Evolutionary conservation across 2,113 vertebrate species (phyloP).

Genomic region (Cyanoderma ruficeps): DNA sequence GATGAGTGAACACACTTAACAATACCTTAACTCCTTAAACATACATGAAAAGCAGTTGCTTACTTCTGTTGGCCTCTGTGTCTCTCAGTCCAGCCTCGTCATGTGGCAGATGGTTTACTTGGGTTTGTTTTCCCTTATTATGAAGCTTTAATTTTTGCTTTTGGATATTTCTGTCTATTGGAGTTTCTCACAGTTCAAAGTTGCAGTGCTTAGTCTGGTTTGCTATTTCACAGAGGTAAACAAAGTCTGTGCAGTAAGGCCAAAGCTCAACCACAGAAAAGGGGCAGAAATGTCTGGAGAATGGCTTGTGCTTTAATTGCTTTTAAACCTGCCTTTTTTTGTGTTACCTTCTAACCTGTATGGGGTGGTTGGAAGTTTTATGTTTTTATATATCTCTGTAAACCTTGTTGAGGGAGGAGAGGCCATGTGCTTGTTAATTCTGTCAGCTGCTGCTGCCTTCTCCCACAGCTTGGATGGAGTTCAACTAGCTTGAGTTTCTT

Average conservation of each 20-base stretch:
- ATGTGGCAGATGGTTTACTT: background rate
- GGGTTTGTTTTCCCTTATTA: background rate
- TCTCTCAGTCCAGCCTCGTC: background rate
- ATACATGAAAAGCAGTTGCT: background rate
- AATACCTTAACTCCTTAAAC: background rate
- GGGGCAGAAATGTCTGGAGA: background rate
- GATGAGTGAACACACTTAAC: background rate
- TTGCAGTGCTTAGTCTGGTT: background rate
- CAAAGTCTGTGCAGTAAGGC: background rate
- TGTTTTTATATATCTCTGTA: background rate
- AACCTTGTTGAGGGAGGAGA: background rate
- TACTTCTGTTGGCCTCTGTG: background rate
- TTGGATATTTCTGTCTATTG: background rate
- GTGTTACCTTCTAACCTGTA: background rate
- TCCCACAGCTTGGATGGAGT: background rate
- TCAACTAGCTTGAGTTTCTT: background rate
- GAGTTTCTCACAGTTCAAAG: background rate
- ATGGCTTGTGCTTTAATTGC: background rate
- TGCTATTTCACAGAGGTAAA: background rate
- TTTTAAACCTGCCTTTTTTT: background rate
- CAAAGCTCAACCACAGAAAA: background rate
- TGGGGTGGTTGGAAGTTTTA: background rate
- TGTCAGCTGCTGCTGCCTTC: background rate
- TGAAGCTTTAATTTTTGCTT: background rate
- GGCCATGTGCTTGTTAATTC: background rate